Conservation (phyloP, 2,888 invertebrate genomes). For the Cylindroiulus punctatus region DNA sequence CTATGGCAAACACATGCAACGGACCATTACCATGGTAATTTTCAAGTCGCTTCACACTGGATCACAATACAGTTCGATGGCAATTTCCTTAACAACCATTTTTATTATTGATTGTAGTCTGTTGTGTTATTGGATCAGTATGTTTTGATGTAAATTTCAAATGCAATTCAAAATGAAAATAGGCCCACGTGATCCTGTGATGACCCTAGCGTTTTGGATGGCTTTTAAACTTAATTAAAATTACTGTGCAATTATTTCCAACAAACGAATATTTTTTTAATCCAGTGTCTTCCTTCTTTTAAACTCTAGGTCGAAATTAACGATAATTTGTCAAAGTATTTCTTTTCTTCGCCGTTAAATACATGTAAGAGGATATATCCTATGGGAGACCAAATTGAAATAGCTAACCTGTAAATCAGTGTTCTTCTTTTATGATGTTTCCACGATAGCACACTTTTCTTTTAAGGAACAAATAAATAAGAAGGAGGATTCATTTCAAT, state of each 20-base stretch:
- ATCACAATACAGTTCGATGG: neutral
- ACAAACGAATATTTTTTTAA: neutral
- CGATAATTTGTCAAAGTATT: too few species aligned
- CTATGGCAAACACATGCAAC: neutral
- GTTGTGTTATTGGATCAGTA: slow-evolving; percentile 3
- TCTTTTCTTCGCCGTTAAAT: too few species aligned
- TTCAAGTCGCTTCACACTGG: neutral
- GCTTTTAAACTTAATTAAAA: neutral
- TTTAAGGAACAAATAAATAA: neutral
- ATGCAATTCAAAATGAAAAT: neutral
- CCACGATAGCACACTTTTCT: neutral
- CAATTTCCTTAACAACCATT: slow-evolving; percentile 12
- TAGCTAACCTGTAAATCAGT: neutral
- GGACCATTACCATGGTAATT: neutral
- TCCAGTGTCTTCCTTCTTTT: too few species aligned
- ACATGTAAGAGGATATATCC: too few species aligned
- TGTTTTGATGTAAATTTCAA: neutral
- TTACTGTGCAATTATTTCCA: neutral
- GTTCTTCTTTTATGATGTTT: neutral
- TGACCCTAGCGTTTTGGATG: neutral
- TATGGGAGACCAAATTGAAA: neutral
- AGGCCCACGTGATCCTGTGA: neutral
- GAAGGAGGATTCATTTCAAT: neutral
- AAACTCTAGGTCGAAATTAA: too few species aligned
- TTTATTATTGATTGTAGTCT: neutral